Base-by-base conservation (phyloP, 2,113 vertebrate genomes). In the Falcunculus frontatus region DNA sequence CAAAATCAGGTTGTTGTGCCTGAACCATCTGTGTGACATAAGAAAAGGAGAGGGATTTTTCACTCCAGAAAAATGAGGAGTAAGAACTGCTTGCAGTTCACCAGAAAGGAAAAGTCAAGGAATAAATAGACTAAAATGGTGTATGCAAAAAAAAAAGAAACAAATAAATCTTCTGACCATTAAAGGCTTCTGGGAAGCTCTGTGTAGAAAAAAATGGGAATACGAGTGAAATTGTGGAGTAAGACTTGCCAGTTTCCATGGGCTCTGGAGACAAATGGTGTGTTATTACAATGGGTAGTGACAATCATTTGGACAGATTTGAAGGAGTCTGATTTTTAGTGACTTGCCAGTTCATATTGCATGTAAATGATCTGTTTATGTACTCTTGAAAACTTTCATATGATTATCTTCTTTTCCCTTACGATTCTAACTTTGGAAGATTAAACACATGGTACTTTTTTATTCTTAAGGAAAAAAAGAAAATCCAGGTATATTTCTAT, bases 1-100 rank as follows among this genome's bases (percentile, higher is more conserved):
- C 96, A 90, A 97, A 97, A 88, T 84, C 97, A 16, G 95, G 97
- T 84, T 98, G 98, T 70, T 98, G 98, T 60, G 72, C 96, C 84
- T 98, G 95, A 98, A 9, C 7, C 10, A 3, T 13, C 11, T n/a
- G 1, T 5, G 1, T 46, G 74, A 46, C 2, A 0, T 11, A 37
- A 56, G 56, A 33, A 77, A 72, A 72, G 52, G 56, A 32, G 72
- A 62, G 32, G 25, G 68, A 32, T 68, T 87, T 67, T 69, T 67
- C 3, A 3, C 49, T 60, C 30, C 26, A 25, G 65, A 52, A 75
- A 33, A 76, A 68, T 23, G 47, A 72, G 44, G 57, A 79, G 8
- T 16, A 53, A 30, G 42, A 65, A 70, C 42, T 81, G 27, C 56
- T 75, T 85, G 41, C 55, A 75, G 42, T 29, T 85, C 13, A 64